Evolutionary conservation across 2,113 vertebrate genomes (phyloP).

Genomic region (Cyanoramphus novaezelandiae): DNA sequence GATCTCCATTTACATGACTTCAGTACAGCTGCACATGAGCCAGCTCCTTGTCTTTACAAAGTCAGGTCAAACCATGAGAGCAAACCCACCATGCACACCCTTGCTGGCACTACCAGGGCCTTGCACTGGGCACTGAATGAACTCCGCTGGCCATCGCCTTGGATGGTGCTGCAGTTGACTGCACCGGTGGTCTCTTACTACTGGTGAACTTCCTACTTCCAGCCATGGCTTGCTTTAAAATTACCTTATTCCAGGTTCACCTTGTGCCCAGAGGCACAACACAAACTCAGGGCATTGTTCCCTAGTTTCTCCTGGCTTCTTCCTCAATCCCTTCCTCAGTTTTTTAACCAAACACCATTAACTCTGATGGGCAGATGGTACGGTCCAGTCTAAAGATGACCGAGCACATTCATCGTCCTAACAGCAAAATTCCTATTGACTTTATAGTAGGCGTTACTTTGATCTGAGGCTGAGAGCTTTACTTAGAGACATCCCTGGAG

Average conservation of each 20-base stretch:
- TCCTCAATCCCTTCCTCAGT: neutral
- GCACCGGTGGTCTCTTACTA: neutral
- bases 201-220: neutral
- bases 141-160: neutral
- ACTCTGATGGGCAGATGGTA: neutral
- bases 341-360: neutral
- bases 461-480: neutral
- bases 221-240: conserved; percentile 26
- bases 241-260: conserved; percentile 42
- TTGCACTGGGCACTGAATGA: neutral
- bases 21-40: neutral
- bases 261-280: conserved; percentile 1
- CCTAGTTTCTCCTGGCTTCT: neutral
- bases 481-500: neutral
- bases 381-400: neutral
- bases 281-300: neutral
- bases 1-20: neutral
- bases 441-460: neutral
- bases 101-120: neutral
- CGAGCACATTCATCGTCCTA: neutral
- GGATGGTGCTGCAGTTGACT: neutral
- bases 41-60: neutral
- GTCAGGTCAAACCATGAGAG: neutral
- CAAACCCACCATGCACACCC: neutral
- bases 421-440: neutral